Evolutionary conservation across 2,888 invertebrate genomes (phyloP), one percentile per base, ranked within the genome.

Genomic region (Nymphalis polychloros): DNA sequence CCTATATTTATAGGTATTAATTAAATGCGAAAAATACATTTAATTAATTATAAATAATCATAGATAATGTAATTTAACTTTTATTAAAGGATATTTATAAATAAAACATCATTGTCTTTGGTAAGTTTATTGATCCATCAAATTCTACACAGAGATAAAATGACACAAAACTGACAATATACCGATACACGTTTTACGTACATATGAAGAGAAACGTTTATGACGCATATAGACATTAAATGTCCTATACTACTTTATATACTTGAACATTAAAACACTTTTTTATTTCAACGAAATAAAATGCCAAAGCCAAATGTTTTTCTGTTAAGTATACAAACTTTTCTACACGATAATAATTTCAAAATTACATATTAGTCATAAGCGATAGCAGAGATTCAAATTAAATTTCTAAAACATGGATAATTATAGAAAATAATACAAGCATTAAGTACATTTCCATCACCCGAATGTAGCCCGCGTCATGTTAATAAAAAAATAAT

Each of bases 81-180:
- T 41, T 41, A 1, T 41, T 41, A 31, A 23, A 53, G 35, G 57
- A n/a, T 41, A 41, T 5, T 61, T 49, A 50, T 0, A 70, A 71
- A 68, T 67, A 53, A 73, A 71, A 68, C 64, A 72, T 68, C 35
- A 74, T 70, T 73, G 55, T 89, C 90, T 90, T 90, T 90, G 90
- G 90, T 90, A 88, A 83, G 71, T 89, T 89, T 89, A 88, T 84
- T 83, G 78, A 76, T 75, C 79, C 75, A 81, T 73, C 59, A 73
- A 75, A 82, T 83, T 81, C 79, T 77, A 82, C 68, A 72, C 66
- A 72, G 73, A 80, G 75, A 77, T 81, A 81, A 80, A 81, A 79
- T 79, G 80, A 57, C 61, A 84, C 78, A 84, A 84, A 84, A 84
- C 79, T 78, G 81, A 80, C 81, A 82, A 79, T 79, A 77, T 80